A percentile compares a stretch with the other conserved stretches of the same genome.
Conservation (phyloP, 2,113 vertebrate species). For the Enhydra lutris region DNA sequence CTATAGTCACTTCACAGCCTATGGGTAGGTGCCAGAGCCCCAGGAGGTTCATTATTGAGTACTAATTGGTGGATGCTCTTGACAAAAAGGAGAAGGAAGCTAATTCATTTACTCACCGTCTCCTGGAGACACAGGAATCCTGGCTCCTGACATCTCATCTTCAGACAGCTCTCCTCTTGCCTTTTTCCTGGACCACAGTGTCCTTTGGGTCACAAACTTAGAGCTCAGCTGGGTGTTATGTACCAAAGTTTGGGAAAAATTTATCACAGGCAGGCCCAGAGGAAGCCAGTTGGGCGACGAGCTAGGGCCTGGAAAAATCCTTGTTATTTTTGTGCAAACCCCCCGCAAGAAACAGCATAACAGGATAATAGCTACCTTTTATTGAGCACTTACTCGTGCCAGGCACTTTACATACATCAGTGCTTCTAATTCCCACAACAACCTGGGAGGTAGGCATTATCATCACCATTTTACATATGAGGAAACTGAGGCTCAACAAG, state of each 20-base stretch:
- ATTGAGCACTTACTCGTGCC: conserved; percentile 70
- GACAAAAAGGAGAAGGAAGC: not conserved
- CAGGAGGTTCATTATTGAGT: not conserved
- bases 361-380: conserved; percentile 60
- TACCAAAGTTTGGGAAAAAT: not conserved
- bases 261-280: not conserved
- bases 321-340: conserved; percentile 36
- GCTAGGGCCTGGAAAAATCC: not conserved
- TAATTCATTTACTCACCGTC: not conserved
- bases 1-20: not conserved
- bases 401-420: conserved; percentile 63
- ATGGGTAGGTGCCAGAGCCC: not conserved
- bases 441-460: conserved; percentile 62
- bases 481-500: conserved; percentile 48
- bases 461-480: conserved; percentile 14
- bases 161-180: not conserved
- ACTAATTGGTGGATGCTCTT: not conserved
- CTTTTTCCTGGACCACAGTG: not conserved
- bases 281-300: not conserved
- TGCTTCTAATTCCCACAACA: conserved; percentile 52
- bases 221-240: not conserved
- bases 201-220: not conserved
- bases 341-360: not conserved
- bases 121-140: not conserved
- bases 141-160: not conserved